Percentiles rank a stretch among this genome's conserved stretches.
These are phyloP conservation scores for Conger conger DNA, from an alignment of 2,113 vertebrate species.

Conservation along the genomic window DNA sequence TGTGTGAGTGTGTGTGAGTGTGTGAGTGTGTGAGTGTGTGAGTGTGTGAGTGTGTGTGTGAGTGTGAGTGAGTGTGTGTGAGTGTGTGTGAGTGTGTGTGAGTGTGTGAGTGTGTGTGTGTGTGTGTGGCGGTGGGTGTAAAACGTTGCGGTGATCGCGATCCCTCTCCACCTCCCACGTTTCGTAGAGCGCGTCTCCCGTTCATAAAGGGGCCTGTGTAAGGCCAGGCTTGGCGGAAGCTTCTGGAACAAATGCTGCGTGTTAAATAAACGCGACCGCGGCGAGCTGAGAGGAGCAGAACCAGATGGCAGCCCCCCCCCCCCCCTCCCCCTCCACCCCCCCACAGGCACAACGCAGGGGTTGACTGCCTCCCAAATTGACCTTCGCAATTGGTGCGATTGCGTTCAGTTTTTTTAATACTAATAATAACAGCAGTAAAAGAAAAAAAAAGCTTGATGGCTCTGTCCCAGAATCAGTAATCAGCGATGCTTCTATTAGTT, in stretches of 20 bases:
- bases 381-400: conserved; percentile 26
- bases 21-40: not conserved
- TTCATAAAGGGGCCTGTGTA: conserved; percentile 35
- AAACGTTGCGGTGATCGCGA: not conserved
- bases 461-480: conserved; percentile 36
- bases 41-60: not conserved
- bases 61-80: too few species aligned
- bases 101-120: not conserved
- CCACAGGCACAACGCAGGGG: conserved; percentile 32
- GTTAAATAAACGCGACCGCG: conserved; percentile 39
- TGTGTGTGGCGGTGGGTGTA: too few species aligned
- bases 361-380: conserved; percentile 1
- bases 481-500: conserved; percentile 44
- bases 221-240: conserved; percentile 18
- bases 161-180: not conserved
- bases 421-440: conserved; percentile 38
- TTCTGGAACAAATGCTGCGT: conserved; percentile 31
- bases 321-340: conserved; percentile 21
- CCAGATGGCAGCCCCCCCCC: conserved; percentile 37
- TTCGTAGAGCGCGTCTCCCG: not conserved
- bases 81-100: not conserved
- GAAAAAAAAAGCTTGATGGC: conserved; percentile 28
- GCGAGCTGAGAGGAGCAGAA: conserved; percentile 33
- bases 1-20: not conserved
- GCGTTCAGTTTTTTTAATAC: conserved; percentile 24